Evolutionary conservation across 2,888 invertebrate genomes (phyloP).

Genomic region (Idaea aversata): DNA sequence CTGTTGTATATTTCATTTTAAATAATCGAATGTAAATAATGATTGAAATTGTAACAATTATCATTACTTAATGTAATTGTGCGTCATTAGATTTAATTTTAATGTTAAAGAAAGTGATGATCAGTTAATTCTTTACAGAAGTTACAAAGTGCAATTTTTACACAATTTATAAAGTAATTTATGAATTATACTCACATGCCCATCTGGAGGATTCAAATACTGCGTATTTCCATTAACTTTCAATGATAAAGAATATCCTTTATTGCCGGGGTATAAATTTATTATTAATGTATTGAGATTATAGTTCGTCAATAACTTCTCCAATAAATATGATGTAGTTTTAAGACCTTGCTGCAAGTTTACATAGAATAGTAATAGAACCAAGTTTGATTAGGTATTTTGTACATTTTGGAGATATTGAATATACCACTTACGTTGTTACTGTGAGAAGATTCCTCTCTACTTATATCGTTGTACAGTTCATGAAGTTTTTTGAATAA

Average conservation of each 20-base stretch:
- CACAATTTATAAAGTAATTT: not conserved
- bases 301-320: slow-evolving; percentile 91
- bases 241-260: slow-evolving; percentile 90
- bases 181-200: slow-evolving; percentile 57
- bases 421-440: slow-evolving; percentile 66
- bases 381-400: slow-evolving; percentile 12
- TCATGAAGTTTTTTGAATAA: slow-evolving; percentile 76
- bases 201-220: slow-evolving; percentile 65
- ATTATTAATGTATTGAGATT: slow-evolving; percentile 93
- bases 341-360: slow-evolving; percentile 79
- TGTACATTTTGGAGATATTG: slow-evolving; percentile 1
- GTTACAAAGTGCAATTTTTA: not conserved
- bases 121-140: not conserved
- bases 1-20: not conserved
- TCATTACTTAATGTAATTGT: too few relatives aligned
- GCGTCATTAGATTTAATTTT: too few relatives aligned
- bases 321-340: slow-evolving; percentile 87
- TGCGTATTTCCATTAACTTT: slow-evolving; percentile 81
- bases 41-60: not conserved
- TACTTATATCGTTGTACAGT: slow-evolving; percentile 70
- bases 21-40: not conserved
- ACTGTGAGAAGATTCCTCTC: slow-evolving; percentile 68
- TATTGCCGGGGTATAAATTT: slow-evolving; percentile 94
- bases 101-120: too few relatives aligned
- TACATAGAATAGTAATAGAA: slow-evolving; percentile 13